Conservation (phyloP, 2,113 vertebrate species). For the Eulemur rufifrons region DNA sequence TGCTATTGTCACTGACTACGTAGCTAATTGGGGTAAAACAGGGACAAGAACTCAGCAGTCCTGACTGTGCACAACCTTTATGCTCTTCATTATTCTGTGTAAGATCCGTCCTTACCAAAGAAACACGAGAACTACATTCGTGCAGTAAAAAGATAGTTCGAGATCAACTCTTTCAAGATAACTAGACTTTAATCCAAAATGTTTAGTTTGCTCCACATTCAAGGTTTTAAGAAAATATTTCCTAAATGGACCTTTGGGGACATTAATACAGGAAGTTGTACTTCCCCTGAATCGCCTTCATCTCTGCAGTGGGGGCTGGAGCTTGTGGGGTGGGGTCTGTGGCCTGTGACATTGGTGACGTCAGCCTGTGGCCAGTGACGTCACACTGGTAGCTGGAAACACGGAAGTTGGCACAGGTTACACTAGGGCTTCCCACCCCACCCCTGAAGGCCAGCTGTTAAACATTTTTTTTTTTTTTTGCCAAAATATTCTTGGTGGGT, state of each 20-base stretch:
- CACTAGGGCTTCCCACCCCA: background rate
- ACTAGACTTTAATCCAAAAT: background rate
- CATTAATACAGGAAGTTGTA: background rate
- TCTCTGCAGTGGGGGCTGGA: background rate
- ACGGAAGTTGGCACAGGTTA: background rate
- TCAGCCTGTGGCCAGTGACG: background rate
- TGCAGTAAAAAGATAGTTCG: background rate
- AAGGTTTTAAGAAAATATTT: background rate
- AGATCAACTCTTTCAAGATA: background rate
- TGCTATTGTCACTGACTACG: background rate
- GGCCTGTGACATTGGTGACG: background rate
- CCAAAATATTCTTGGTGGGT: background rate
- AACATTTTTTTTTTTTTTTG: background rate
- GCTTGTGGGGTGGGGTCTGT: accelerated
- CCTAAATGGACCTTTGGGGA: background rate
- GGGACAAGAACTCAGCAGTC: background rate
- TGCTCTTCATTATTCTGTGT: background rate
- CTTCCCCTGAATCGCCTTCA: background rate
- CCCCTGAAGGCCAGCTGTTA: background rate
- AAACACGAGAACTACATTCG: background rate
- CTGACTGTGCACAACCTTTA: background rate
- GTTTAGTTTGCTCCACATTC: background rate
- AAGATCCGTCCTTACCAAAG: background rate
- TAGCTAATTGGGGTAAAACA: background rate
- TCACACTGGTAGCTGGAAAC: background rate